Evolutionary conservation across 2,113 vertebrate genomes (phyloP).

Genomic region (Rostratula benghalensis): DNA sequence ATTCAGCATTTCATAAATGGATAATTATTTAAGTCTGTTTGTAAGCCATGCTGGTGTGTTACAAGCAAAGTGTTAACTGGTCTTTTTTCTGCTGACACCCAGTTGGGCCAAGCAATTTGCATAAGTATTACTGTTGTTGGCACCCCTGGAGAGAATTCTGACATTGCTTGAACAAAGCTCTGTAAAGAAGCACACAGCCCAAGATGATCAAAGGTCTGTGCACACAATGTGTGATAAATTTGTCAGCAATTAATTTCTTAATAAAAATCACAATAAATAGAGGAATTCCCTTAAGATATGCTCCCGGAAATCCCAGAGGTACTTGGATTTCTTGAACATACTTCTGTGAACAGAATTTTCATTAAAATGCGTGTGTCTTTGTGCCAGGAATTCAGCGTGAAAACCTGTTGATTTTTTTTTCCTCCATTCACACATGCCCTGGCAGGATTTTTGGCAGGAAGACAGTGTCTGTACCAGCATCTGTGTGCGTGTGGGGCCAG

Average conservation of each 20-base stretch:
- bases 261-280: neutral
- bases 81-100: neutral
- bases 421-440: neutral
- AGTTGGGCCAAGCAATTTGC: neutral
- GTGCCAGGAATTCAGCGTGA: neutral
- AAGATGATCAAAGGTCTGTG: neutral
- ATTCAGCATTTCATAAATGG: neutral
- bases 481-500: neutral
- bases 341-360: neutral
- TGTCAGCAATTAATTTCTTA: conserved; percentile 1
- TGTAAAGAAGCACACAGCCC: neutral
- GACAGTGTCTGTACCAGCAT: neutral
- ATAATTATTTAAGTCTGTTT: neutral
- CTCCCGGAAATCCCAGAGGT: neutral
- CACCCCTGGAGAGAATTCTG: neutral
- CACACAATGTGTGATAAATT: neutral
- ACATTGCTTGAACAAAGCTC: neutral
- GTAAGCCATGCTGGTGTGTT: neutral
- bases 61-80: neutral
- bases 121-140: neutral
- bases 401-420: neutral
- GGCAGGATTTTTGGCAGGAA: neutral
- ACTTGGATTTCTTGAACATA: neutral
- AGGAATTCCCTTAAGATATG: neutral
- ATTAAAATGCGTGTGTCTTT: neutral